Conservation (phyloP, 2,888 invertebrate genomes). For the Drosophila niveifrons region DNA sequence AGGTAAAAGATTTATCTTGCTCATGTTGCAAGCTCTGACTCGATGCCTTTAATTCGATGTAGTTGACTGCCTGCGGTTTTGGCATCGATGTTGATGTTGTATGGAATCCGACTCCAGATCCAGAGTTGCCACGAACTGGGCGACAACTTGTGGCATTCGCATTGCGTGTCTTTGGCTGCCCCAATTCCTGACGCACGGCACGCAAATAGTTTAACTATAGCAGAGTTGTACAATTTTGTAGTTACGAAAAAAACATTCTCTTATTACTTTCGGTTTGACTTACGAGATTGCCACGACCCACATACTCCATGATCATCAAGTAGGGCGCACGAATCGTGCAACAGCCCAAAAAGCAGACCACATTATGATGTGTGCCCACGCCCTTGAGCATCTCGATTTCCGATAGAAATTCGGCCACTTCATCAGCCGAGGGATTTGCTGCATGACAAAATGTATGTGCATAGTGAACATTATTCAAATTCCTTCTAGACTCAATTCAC, state of each 20-base stretch:
- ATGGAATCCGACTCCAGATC: neutral
- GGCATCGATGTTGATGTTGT: neutral
- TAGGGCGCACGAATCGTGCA: constrained; percentile 90
- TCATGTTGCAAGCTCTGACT: constrained; percentile 50
- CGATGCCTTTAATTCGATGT: constrained; percentile 82
- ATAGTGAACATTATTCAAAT: neutral
- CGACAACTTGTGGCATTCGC: constrained; percentile 56
- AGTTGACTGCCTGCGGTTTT: constrained; percentile 68
- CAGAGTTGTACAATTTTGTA: neutral
- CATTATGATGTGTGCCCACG: constrained; percentile 91
- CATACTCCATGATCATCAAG: constrained; percentile 92
- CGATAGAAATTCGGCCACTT: constrained; percentile 89
- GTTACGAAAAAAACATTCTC: neutral
- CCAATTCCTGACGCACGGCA: constrained; percentile 65
- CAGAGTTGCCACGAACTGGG: constrained; percentile 7
- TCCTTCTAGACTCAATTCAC: neutral
- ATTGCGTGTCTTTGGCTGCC: constrained; percentile 40
- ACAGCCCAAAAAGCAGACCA: constrained; percentile 90
- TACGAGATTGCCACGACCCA: constrained; percentile 91
- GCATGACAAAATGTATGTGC: constrained; percentile 11
- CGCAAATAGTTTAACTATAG: constrained; percentile 73
- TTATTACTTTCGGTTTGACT: constrained; percentile 2
- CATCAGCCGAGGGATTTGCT: constrained; percentile 88
- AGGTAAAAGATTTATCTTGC: neutral
- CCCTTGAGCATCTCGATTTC: constrained; percentile 93